These are phyloP conservation scores for Nesoenas mayeri DNA, from an alignment of 2,113 vertebrate species.

Conservation along the genomic window DNA sequence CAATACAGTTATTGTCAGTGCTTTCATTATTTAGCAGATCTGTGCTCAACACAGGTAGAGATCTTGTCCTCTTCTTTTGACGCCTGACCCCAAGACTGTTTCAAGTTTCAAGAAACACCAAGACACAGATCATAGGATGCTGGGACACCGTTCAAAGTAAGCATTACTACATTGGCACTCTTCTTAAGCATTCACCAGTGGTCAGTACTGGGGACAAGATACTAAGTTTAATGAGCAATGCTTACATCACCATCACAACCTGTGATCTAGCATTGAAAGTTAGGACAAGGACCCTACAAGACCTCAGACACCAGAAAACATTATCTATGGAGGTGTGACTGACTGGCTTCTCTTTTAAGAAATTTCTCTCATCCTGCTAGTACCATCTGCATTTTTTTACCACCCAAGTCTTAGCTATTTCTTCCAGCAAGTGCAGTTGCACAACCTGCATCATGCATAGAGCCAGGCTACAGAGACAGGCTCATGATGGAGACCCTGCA, in stretches of 20 bases:
- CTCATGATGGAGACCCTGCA: neutral
- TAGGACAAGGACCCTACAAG: no score
- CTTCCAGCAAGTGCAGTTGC: neutral
- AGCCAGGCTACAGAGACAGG: neutral
- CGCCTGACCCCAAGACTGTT: neutral
- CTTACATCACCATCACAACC: no score
- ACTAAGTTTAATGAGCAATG: no score
- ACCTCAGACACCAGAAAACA: no score
- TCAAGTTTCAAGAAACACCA: neutral
- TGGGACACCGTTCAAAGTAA: neutral
- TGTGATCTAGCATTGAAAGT: no score
- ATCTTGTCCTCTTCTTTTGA: neutral
- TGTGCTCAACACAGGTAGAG: neutral
- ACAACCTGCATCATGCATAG: neutral
- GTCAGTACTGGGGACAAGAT: no score
- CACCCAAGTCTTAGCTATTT: neutral
- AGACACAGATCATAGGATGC: neutral
- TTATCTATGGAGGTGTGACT: neutral
- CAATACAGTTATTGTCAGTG: neutral
- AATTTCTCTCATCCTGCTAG: neutral
- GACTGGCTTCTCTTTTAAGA: neutral
- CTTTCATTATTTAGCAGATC: neutral
- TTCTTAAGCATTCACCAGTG: no score
- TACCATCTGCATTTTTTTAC: neutral
- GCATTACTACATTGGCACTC: no score